Base-by-base conservation (phyloP, 2,797 vertebrate genomes). In the Hyperoplus lanceolatus region DNA sequence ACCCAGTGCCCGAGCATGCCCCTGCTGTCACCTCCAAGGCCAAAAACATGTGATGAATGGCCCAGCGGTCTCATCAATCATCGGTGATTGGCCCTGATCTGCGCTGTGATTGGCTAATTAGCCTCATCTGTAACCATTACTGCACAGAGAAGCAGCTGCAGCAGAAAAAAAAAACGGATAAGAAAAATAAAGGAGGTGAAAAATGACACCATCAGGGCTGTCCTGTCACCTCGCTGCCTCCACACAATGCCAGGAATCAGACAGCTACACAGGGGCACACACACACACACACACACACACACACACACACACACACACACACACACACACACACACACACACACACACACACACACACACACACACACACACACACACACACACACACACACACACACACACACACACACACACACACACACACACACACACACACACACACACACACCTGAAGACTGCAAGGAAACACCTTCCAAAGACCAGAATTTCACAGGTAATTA, bases 101-200 rank as follows among this genome's bases (percentile, higher is more conserved):
- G 83, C 14, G 76, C 86, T 67, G 82, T 90, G 91, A 93, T 92
- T 93, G 85, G 92, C 89, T 92, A 93, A 94, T 92, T 91, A 93
- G 86, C 90, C 89, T 91, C 90, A 93, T 93, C 93, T 89, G 89
- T 92, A 93, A 91, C 90, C 83, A 93, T 93, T 91, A 93, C 75
- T 59, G 84, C 79, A 70, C 61, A 3, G 81, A 76, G 75, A 91
- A 84, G 87, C 90, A 91, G 91, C 90, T 90, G 89, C 54, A 5
- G 69, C 66, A 58, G 67, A 48, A 56, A 62, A 73, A 79, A 81
- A 79, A 67, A 77, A 41, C 0, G 80, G 50, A 83, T 69, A 89
- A 89, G 79, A 81, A 88, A 90, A 90, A 92, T 88, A 92, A 88
- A 90, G 69, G 66, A 70, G 82, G 76, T 88, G 92, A 90, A 91